phyloP scores from a whole-genome alignment of 2,113 vertebrate species.

The Ovis canadensis region DNA sequence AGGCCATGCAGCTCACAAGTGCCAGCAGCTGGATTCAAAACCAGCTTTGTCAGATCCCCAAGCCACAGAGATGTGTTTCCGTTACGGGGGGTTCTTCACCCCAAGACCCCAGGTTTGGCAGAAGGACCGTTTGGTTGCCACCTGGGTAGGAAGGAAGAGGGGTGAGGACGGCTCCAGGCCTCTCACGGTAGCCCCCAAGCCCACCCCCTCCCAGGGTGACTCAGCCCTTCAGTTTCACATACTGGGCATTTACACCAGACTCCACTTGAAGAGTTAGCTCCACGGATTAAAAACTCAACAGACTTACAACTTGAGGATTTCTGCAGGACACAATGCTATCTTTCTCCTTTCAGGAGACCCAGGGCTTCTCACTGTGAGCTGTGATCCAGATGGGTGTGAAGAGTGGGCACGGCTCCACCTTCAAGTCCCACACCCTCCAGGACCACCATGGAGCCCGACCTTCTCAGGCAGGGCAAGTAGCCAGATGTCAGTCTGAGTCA shows the following conservation, averaged over 20 bases:
- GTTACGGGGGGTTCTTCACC: not conserved
- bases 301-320: not conserved
- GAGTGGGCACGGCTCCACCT: not conserved
- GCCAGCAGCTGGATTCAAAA: not conserved
- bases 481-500: not conserved
- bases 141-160: not conserved
- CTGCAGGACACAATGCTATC: not conserved
- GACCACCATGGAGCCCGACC: not conserved
- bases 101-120: not conserved
- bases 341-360: not conserved
- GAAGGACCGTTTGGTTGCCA: accelerated
- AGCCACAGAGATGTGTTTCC: not conserved
- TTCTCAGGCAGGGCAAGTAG: not conserved
- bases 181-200: accelerated
- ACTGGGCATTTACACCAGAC: not conserved
- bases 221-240: not conserved
- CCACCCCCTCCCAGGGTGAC: accelerated
- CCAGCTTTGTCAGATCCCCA: not conserved
- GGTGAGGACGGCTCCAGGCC: not conserved
- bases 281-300: not conserved
- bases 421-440: not conserved
- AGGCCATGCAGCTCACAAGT: not conserved
- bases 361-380: not conserved
- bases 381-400: not conserved
- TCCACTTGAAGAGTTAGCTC: not conserved